Evolutionary conservation across 2,113 vertebrate genomes (phyloP).

Genomic region (Daubentonia madagascariensis): DNA sequence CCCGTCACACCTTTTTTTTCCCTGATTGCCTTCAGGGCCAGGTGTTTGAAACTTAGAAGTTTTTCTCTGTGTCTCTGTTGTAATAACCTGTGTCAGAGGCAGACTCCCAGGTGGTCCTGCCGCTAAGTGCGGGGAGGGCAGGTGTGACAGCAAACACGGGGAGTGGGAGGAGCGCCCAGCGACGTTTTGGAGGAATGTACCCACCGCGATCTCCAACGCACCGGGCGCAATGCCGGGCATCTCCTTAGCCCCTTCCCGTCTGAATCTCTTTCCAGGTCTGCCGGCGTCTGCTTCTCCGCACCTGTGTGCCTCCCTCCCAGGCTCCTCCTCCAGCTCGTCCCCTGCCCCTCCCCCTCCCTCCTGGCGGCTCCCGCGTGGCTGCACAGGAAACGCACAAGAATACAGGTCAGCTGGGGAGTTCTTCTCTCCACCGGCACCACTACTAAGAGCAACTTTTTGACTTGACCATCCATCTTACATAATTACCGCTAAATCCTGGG

Average conservation of each 20-base stretch:
- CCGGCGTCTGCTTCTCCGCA: not conserved
- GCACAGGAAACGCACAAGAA: not conserved
- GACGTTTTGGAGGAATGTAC: not conserved
- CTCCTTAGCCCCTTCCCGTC: not conserved
- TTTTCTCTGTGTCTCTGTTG: not conserved
- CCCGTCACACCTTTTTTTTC: not conserved
- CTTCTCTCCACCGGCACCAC: not conserved
- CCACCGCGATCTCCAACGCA: not conserved
- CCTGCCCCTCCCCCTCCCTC: not conserved
- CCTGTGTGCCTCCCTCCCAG: too few relatives aligned
- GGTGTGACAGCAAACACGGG: not conserved
- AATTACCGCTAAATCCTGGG: not conserved
- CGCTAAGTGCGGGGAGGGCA: not conserved
- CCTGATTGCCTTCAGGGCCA: not conserved
- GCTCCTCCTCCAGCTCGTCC: not conserved
- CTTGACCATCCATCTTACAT: not conserved
- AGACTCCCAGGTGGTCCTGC: not conserved
- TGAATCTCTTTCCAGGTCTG: not conserved
- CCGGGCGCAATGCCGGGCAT: not conserved
- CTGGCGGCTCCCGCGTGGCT: rapidly evolving
- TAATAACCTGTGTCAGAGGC: not conserved
- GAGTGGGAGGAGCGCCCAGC: not conserved
- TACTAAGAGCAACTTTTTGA: not conserved
- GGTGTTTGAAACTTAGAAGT: not conserved
- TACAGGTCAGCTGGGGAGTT: not conserved